These are phyloP conservation scores for Xiphophorus hellerii DNA, from an alignment of 2,113 vertebrate species.

Conservation along the genomic window DNA sequence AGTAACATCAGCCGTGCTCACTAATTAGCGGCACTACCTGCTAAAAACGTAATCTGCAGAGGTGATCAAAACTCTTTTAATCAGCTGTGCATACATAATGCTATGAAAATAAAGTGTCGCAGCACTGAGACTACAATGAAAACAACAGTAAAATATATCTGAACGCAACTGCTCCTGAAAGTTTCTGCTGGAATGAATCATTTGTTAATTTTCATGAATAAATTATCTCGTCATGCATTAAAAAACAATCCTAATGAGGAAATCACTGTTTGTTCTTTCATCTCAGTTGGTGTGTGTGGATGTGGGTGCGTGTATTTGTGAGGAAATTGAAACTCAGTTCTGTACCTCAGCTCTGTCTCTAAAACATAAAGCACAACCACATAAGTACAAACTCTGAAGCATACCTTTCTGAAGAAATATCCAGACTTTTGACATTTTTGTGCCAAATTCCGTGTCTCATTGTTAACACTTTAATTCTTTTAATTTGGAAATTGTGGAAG, in stretches of 20 bases:
- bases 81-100: constrained; percentile 62
- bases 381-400: neutral
- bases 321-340: constrained; percentile 7
- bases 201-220: constrained; percentile 80
- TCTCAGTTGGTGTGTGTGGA: constrained; percentile 25
- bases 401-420: neutral
- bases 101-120: constrained; percentile 16
- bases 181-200: constrained; percentile 68
- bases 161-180: constrained; percentile 53
- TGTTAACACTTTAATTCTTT: neutral
- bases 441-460: neutral
- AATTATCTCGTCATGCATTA: constrained; percentile 78
- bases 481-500: neutral
- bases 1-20: constrained; percentile 19
- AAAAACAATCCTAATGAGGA: constrained; percentile 76
- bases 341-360: constrained; percentile 16
- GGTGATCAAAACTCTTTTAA: constrained; percentile 67
- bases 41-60: constrained; percentile 54
- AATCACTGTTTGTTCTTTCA: constrained; percentile 71
- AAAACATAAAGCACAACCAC: neutral
- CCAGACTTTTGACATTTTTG: neutral
- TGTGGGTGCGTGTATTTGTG: neutral
- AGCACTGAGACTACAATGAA: constrained; percentile 45
- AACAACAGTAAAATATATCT: constrained; percentile 62
- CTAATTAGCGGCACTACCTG: constrained; percentile 61